phyloP scores from a whole-genome alignment of 2,888 invertebrate genomes.

The Dastarcus helophoroides region DNA sequence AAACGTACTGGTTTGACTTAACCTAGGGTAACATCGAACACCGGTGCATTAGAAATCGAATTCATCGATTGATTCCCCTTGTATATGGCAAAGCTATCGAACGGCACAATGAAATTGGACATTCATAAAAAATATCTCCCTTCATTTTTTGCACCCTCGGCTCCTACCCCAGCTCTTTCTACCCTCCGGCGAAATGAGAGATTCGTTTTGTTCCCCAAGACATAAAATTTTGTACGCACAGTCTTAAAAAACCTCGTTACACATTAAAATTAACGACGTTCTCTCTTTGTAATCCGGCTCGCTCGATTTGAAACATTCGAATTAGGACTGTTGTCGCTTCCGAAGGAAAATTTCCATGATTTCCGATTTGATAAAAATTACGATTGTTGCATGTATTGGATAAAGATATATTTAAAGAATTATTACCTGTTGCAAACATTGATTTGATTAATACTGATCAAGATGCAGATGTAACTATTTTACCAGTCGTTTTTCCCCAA shows the following conservation, averaged over 20 bases:
- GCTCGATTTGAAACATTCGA: constrained; percentile 6
- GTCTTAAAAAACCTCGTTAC: constrained; percentile 22
- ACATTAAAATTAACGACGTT: constrained; percentile 24
- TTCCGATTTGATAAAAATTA: neutral
- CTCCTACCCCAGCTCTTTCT: constrained; percentile 32
- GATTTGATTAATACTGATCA: too few relatives aligned
- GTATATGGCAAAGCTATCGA: constrained; percentile 24
- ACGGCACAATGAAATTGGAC: constrained; percentile 32
- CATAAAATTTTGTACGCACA: constrained; percentile 22
- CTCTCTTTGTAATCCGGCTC: constrained; percentile 7
- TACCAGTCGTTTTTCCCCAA: too few relatives aligned
- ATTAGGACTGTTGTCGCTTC: neutral
- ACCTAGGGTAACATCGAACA: constrained; percentile 29
- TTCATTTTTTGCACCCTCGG: constrained; percentile 29
- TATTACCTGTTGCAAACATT: too few relatives aligned
- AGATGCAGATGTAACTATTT: too few relatives aligned
- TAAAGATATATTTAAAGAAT: too few relatives aligned
- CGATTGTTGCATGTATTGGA: too few relatives aligned
- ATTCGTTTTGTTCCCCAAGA: constrained; percentile 23
- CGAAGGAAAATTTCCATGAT: neutral
- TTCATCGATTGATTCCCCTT: constrained; percentile 32
- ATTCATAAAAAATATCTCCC: constrained; percentile 36
- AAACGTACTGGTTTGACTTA: constrained; percentile 27
- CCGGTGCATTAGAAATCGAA: constrained; percentile 32
- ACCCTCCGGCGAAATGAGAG: constrained; percentile 26